Evolutionary conservation across 2,113 vertebrate species (phyloP).

Genomic region (Chaenogobius annularis): DNA sequence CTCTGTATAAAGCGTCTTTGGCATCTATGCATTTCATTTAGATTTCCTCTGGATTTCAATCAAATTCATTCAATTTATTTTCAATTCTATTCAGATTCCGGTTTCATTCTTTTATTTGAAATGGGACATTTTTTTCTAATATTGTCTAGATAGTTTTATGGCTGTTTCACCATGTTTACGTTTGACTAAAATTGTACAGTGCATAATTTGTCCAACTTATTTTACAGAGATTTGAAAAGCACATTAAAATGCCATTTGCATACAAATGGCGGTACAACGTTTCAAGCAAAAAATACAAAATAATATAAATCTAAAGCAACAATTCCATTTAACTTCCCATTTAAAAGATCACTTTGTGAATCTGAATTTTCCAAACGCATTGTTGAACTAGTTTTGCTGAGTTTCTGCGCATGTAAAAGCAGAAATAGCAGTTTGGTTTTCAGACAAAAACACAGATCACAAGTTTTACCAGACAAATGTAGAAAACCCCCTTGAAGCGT

Average conservation of each 20-base stretch:
- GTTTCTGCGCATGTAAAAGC: background rate
- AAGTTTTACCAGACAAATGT: background rate
- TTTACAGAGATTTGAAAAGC: background rate
- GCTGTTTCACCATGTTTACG: background rate
- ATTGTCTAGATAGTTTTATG: background rate
- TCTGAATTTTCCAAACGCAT: background rate
- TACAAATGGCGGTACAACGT: background rate
- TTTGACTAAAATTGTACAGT: background rate
- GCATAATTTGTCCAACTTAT: background rate
- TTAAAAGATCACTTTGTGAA: no score
- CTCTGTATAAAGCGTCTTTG: no score
- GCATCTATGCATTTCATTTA: no score
- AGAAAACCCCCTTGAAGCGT: background rate
- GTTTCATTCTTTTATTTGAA: no score
- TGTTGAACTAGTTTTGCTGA: background rate
- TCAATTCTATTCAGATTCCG: no score
- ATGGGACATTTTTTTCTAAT: background rate
- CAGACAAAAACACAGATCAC: conserved; percentile 1
- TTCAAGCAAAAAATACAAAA: background rate
- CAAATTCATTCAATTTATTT: no score
- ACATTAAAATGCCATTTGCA: no score
- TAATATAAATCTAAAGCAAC: background rate
- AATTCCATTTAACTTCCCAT: no score
- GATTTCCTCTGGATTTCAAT: no score
- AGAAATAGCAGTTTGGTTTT: background rate